Base-by-base conservation (phyloP, 2,888 invertebrate genomes). In the Augochlorella aurata region DNA sequence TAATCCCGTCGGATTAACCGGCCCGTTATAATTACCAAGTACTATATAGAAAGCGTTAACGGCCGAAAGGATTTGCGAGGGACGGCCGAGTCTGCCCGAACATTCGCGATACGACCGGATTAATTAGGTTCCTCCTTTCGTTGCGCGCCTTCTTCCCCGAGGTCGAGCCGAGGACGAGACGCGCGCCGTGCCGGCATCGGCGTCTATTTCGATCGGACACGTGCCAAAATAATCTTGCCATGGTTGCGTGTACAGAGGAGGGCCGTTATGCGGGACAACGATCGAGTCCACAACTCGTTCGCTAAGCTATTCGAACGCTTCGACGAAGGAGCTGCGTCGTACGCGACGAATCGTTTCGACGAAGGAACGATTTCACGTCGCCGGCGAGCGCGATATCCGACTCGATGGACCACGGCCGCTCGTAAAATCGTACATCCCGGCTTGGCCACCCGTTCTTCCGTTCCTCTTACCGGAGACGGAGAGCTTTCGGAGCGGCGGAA, bases 1-100 rank as follows among this genome's bases (percentile, higher is more conserved):
- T 81, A 88, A 88, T 88, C 84, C 85, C 77, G 84, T 88, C 87
- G 76, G 88, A 88, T 88, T 85, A 88, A 76, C 79, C 76, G 79
- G 68, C 67, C 82, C 85, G 85, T 87, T 85, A 81, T 83, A 88
- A 88, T 88, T 86, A 86, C 67, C 44, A 44, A 65, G 75, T 65
- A 67, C 67, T n/a, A 44, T 44, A 73, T 65, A 67, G 74, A 78
- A 80, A 84, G 88, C 82, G 88, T 84, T 86, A 87, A 87, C 83
- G 65, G 24, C 50, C 77, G 38, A 73, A 68, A 65, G 70, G 71
- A 80, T 69, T 61, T 50, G 73, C 74, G 47, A 54, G 47, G 52
- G 65, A 66, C 74, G 21, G 54, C 77, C 54, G n/a, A 38, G 24
- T 5, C 38, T 38, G 38, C 38, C 61, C 54, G 68, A 68, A 68